phyloP scores from a whole-genome alignment of 2,113 vertebrate genomes.

The Anser brachyrhynchus region DNA sequence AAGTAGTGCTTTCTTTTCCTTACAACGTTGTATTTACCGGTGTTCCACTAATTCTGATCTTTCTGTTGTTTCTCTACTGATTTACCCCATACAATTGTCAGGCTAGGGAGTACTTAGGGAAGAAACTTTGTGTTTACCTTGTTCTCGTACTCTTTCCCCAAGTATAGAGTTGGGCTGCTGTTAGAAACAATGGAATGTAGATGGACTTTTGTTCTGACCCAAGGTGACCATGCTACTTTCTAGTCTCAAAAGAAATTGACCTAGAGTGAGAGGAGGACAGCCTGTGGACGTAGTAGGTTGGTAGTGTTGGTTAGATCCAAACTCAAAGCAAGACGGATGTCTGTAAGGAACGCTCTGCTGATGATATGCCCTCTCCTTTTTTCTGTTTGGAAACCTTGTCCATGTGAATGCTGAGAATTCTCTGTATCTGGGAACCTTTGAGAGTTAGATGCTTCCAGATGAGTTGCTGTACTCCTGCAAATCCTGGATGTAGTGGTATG shows the following conservation, averaged over 20 bases:
- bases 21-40: accelerated
- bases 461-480: neutral
- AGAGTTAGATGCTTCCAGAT: neutral
- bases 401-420: neutral
- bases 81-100: neutral
- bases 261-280: neutral
- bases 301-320: neutral
- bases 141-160: neutral
- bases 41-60: neutral
- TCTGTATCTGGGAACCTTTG: neutral
- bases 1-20: neutral
- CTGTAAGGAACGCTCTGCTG: neutral
- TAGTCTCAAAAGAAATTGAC: neutral
- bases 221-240: neutral
- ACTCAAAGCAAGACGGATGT: neutral
- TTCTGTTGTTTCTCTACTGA: neutral
- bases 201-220: neutral
- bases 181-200: neutral
- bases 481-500: neutral
- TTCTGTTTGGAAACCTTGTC: neutral
- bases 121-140: neutral
- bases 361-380: neutral
- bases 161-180: neutral
- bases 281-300: neutral
- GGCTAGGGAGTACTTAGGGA: neutral